Base-by-base conservation (phyloP, 2,797 vertebrate species). In the Rhabdophis nuchalis region DNA sequence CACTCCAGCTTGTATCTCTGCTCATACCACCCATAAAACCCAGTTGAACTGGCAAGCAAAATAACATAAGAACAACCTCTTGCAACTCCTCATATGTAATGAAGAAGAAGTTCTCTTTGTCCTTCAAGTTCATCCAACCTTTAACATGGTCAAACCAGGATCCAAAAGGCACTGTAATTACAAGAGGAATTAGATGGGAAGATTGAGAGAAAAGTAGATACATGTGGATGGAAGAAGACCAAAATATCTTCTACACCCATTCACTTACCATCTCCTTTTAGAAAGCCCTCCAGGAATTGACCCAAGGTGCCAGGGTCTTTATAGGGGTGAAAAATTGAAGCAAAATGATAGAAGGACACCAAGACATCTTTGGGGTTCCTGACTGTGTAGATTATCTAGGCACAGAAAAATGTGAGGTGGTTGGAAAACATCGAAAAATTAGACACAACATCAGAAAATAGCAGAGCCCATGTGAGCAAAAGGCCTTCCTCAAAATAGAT, bases 71-170 rank as follows among this genome's bases (percentile, higher is more conserved):
- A 93, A n/a, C 85, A 36, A 91, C 87, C 90, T 82, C 46, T 77
- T 97, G 95, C 32, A 97, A 93, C 68, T 97, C 96, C 95, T 99
- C 98, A 12, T 98, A 99, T 5, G 98, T 98, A 94, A 98, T 96
- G 93, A 96, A 97, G 91, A 98, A 95, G 92, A 99, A 98, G 95
- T 98, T 97, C 90, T 98, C 97, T 64, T 96, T 97, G 56, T 98
- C 96, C 87, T 97, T 96, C 50, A 97, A 86, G 41, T 96, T 95
- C 94, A 94, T 97, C 98, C 98, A 99, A 93, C 98, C 97, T 96
- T 98, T 98, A 91, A 98, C 95, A 29, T 99, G 98, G 85, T 98
- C 98, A 0, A 98, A 98, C 98, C 98, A 99, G 96, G 98, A 99
- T 90, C 98, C 98, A 90, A 98, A 98, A 87, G 98, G 7, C 95